These are phyloP conservation scores for Medauroidea extradentata DNA, from an alignment of 1,140 invertebrate genomes.

Conservation along the genomic window DNA sequence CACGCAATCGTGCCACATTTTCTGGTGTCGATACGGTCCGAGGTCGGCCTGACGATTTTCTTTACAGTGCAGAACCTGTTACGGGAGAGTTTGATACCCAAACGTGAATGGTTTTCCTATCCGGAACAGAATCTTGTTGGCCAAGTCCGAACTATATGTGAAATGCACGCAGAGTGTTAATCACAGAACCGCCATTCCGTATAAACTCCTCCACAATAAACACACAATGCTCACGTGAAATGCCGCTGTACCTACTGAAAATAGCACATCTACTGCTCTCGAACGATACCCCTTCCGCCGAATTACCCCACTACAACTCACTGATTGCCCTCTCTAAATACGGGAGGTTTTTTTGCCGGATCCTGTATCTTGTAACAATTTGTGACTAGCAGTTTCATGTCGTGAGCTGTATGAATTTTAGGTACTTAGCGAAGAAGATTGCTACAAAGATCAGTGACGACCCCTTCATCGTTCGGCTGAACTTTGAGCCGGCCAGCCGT, in stretches of 20 bases:
- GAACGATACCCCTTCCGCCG: no score
- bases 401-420: conserved; percentile 22
- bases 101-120: conserved; percentile 15
- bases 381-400: not conserved
- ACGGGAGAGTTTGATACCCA: conserved; percentile 2
- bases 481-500: conserved; percentile 76
- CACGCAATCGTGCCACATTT: not conserved
- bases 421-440: conserved; percentile 63
- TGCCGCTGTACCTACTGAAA: conserved; percentile 18
- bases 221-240: conserved; percentile 19
- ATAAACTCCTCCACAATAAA: conserved; percentile 21
- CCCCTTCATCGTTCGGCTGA: conserved; percentile 68
- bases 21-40: conserved; percentile 7
- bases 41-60: conserved; percentile 11
- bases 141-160: conserved; percentile 13
- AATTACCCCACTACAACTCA: no score
- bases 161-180: conserved; percentile 14
- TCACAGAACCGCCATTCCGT: conserved; percentile 18
- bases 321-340: no score
- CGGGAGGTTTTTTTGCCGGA: conserved; percentile 2
- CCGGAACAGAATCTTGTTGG: conserved; percentile 15
- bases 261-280: not conserved
- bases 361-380: not conserved
- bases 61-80: conserved; percentile 7
- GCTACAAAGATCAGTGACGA: conserved; percentile 54